phyloP scores from a whole-genome alignment of 2,113 vertebrate genomes.

The Ornithorhynchus anatinus region DNA sequence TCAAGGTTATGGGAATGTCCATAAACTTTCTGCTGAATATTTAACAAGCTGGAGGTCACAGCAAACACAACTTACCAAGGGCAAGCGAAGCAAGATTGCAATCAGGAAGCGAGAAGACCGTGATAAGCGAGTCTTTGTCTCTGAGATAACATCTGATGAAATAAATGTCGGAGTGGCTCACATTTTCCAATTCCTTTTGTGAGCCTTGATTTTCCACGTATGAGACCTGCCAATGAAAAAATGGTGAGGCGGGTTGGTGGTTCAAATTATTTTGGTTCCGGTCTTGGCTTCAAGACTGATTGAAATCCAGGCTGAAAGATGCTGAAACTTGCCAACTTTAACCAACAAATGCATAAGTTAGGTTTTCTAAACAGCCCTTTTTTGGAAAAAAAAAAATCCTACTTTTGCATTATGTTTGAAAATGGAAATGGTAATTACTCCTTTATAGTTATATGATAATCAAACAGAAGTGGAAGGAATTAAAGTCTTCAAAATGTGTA shows the following conservation, averaged over 20 bases:
- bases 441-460: no score
- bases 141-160: slow-evolving; percentile 59
- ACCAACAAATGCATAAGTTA: neutral
- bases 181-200: slow-evolving; percentile 36
- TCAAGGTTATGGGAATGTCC: slow-evolving; percentile 71
- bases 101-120: slow-evolving; percentile 62
- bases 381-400: neutral
- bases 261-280: slow-evolving; percentile 32
- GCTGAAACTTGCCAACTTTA: neutral
- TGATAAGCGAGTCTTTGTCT: slow-evolving; percentile 67
- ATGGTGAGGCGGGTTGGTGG: slow-evolving; percentile 44
- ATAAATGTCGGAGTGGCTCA: slow-evolving; percentile 53
- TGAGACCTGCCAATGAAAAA: slow-evolving; percentile 46
- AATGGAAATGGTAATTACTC: no score
- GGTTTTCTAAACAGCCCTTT: neutral
- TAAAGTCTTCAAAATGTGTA: no score
- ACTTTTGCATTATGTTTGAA: no score
- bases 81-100: slow-evolving; percentile 71
- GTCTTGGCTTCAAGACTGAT: slow-evolving; percentile 38
- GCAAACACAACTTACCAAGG: slow-evolving; percentile 67
- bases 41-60: slow-evolving; percentile 69
- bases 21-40: slow-evolving; percentile 75
- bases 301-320: slow-evolving; percentile 40
- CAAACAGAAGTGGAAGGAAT: no score
- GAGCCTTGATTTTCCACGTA: slow-evolving; percentile 54